phyloP scores from a whole-genome alignment of 2,113 vertebrate species.

The Hemiprocne comata region DNA sequence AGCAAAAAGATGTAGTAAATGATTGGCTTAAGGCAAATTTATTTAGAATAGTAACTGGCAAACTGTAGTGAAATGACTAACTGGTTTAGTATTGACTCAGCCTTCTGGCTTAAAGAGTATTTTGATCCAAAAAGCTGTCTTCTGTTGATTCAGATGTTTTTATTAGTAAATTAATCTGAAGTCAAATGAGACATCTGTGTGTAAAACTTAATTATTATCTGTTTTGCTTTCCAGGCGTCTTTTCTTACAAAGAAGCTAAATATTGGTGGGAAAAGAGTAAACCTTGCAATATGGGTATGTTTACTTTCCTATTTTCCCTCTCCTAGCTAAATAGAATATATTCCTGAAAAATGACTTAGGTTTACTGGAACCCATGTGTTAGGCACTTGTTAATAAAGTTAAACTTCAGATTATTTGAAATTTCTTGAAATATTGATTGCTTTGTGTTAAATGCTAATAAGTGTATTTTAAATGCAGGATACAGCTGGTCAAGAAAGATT shows the following conservation, averaged over 20 bases:
- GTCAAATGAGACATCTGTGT: neutral
- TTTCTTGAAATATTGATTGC: neutral
- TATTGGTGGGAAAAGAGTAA: constrained; percentile 97
- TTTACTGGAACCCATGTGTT: neutral
- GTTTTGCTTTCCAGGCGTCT: constrained; percentile 85
- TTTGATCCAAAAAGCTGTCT: neutral
- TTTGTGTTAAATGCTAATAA: neutral
- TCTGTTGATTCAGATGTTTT: neutral
- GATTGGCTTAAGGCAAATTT: neutral
- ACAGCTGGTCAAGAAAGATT: constrained; percentile 98
- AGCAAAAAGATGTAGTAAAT: neutral
- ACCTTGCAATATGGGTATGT: constrained; percentile 94
- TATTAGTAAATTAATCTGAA: neutral
- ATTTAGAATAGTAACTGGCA: neutral
- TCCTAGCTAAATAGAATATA: neutral
- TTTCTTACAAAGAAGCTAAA: constrained; percentile 99
- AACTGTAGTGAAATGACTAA: neutral
- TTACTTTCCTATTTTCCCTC: neutral
- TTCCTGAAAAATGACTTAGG: neutral
- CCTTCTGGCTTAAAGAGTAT: neutral
- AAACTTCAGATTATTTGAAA: neutral
- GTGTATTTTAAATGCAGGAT: constrained; percentile 81
- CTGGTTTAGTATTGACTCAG: neutral
- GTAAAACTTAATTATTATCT: neutral
- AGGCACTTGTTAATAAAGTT: neutral